A percentile compares a stretch with the other conserved stretches of the same genome.
Conservation (phyloP, 2,797 vertebrate species). For the Phrynocephalus forsythii region DNA sequence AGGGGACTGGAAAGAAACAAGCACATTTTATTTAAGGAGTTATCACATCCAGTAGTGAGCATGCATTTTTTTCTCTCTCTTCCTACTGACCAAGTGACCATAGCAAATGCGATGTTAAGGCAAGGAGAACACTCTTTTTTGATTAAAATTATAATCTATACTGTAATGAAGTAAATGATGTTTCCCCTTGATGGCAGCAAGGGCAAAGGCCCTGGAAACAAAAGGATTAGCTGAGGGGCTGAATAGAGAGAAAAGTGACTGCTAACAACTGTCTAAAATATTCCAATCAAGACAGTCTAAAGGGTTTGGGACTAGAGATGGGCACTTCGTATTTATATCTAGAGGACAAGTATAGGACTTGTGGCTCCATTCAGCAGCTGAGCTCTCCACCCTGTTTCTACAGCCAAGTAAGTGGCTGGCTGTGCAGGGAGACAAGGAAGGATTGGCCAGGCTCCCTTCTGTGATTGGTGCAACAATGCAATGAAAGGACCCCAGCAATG, state of each 20-base stretch:
- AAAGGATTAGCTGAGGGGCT: not conserved
- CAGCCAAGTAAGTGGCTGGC: no score
- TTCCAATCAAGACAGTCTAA: no score
- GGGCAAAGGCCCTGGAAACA: not conserved
- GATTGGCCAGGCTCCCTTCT: no score
- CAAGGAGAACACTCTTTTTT: not conserved
- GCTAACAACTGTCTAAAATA: not conserved
- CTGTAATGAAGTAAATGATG: not conserved
- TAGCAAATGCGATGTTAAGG: not conserved
- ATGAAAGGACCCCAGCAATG: no score
- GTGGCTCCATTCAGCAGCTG: no score
- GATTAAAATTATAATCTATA: conserved; percentile 13
- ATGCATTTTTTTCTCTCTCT: not conserved
- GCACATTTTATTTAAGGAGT: not conserved
- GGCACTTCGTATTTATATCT: no score
- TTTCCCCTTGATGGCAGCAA: not conserved
- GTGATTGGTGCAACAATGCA: no score
- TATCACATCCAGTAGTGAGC: not conserved
- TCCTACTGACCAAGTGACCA: not conserved
- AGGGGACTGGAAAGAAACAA: conserved; percentile 6
- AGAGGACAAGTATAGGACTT: no score
- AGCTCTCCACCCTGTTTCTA: no score
- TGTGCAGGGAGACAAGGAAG: no score
- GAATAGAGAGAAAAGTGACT: not conserved
- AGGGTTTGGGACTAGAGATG: no score